These are phyloP conservation scores for Grus americana DNA, from an alignment of 2,113 vertebrate genomes.

Conservation along the genomic window DNA sequence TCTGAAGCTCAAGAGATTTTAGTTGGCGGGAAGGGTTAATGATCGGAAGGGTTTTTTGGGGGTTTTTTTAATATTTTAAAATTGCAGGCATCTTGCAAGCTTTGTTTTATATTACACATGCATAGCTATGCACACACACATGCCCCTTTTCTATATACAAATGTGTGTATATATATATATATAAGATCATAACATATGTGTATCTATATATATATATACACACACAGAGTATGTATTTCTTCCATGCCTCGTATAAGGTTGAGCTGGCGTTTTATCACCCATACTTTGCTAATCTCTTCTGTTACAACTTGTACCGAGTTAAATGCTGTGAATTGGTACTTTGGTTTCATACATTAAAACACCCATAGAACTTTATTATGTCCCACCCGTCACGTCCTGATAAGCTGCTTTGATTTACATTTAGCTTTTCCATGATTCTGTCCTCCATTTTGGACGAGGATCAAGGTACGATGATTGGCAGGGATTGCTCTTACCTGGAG, in stretches of 20 bases:
- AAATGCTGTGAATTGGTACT: background rate
- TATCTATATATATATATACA: background rate
- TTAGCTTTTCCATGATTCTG: background rate
- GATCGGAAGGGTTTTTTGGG: too few species aligned
- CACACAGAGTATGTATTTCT: background rate
- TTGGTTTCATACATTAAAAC: background rate
- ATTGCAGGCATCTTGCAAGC: background rate
- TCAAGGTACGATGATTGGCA: background rate
- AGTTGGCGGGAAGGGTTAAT: background rate
- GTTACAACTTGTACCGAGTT: background rate
- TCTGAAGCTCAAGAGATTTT: background rate
- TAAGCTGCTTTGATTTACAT: background rate
- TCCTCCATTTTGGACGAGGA: background rate
- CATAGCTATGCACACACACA: background rate
- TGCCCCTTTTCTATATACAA: background rate
- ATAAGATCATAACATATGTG: background rate
- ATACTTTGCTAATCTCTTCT: background rate
- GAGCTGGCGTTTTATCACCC: background rate
- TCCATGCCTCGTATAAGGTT: background rate
- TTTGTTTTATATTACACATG: background rate
- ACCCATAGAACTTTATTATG: accelerated
- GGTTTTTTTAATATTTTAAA: background rate
- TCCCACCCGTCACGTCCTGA: background rate
- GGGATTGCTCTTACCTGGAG: background rate
- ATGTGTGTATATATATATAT: background rate